Evolutionary conservation across 2,113 vertebrate genomes (phyloP).

Genomic region (Perca fluviatilis): DNA sequence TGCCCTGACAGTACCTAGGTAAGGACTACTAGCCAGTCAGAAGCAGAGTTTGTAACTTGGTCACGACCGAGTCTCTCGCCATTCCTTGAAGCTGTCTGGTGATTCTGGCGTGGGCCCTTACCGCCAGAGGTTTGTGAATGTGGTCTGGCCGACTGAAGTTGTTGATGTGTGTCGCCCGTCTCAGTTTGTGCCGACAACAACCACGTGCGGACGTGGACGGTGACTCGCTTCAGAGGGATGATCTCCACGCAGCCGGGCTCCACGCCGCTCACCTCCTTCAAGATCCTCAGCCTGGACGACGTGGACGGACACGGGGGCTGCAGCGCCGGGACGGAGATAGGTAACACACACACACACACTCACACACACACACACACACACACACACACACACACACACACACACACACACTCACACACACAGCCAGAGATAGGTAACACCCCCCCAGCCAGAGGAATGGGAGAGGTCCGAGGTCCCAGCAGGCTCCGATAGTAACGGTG

Average conservation of each 20-base stretch:
- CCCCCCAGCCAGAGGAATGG: too few relatives aligned
- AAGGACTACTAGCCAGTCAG: too few relatives aligned
- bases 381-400: too few relatives aligned
- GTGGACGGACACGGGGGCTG: constrained; percentile 88
- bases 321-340: constrained; percentile 90
- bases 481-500: background rate
- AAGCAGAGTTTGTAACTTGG: too few relatives aligned
- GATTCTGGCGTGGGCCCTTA: too few relatives aligned
- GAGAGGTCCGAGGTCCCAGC: background rate
- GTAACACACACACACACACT: constrained; percentile 58
- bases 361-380: too few relatives aligned
- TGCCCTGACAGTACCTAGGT: too few relatives aligned
- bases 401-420: too few relatives aligned
- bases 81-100: too few relatives aligned
- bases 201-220: constrained; percentile 93
- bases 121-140: too few relatives aligned
- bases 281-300: constrained; percentile 91
- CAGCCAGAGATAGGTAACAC: too few relatives aligned
- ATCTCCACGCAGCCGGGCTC: constrained; percentile 95
- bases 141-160: background rate
- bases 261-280: constrained; percentile 93
- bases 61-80: too few relatives aligned
- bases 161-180: background rate
- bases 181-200: constrained; percentile 95
- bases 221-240: constrained; percentile 94